A percentile compares a stretch with the other conserved stretches of the same genome.
Conservation (phyloP, 1,140 invertebrate species). For the Aphaenogaster ashmeadi region DNA sequence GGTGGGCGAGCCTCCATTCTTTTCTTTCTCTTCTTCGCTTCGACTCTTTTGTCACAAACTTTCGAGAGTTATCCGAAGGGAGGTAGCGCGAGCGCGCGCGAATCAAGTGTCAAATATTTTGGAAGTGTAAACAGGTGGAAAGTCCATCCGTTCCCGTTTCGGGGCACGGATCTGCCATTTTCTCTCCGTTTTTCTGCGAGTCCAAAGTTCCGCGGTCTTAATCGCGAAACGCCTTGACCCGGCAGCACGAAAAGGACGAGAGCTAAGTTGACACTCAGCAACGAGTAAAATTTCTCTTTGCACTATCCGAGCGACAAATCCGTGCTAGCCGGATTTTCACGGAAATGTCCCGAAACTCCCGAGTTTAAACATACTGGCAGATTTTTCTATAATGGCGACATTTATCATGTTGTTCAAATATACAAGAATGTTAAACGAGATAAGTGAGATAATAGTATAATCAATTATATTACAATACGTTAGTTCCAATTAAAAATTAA, state of each 20-base stretch:
- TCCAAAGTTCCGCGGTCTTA: conserved; percentile 44
- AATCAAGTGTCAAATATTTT: conserved; percentile 65
- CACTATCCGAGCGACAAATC: conserved; percentile 50
- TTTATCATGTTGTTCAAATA: neutral
- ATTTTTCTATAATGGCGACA: conserved; percentile 28
- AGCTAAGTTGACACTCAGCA: conserved; percentile 50
- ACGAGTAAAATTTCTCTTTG: conserved; percentile 57
- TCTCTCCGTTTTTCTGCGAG: conserved; percentile 42
- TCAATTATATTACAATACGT: neutral
- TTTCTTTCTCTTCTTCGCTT: conserved; percentile 23
- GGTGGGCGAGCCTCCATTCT: neutral
- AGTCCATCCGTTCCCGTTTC: conserved; percentile 54
- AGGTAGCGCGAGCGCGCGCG: neutral
- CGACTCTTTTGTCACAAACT: conserved; percentile 59
- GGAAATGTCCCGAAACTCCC: conserved; percentile 20
- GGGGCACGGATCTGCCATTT: neutral
- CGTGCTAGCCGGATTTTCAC: conserved; percentile 3
- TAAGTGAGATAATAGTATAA: neutral
- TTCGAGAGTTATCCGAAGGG: conserved; percentile 37
- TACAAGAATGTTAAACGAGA: neutral
- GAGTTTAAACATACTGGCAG: conserved; percentile 27
- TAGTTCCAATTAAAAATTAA: neutral
- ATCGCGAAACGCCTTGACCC: conserved; percentile 54
- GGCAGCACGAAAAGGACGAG: conserved; percentile 24
- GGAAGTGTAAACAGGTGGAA: conserved; percentile 71